These are phyloP conservation scores for Drosophila picticornis DNA, from an alignment of 2,888 invertebrate genomes.

Conservation along the genomic window DNA sequence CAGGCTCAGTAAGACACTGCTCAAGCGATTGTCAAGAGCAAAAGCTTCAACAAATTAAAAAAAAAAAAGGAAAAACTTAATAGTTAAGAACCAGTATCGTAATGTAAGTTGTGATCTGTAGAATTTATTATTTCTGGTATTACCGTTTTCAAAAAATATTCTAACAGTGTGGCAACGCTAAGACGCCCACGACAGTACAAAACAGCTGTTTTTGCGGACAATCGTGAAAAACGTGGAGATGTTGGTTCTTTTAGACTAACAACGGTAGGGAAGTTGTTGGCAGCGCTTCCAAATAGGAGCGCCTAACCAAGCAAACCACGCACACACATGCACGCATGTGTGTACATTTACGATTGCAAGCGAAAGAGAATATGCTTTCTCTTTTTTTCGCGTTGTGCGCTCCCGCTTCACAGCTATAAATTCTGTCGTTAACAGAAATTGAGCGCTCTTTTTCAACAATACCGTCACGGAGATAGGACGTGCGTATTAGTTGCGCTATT, in stretches of 20 bases:
- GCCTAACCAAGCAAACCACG: conserved; percentile 7
- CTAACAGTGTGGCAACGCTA: conserved; percentile 48
- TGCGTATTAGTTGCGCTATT: conserved; percentile 58
- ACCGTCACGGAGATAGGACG: conserved; percentile 77
- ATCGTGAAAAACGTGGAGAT: conserved; percentile 59
- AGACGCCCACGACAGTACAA: conserved; percentile 20
- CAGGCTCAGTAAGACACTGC: conserved; percentile 39
- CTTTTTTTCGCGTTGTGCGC: conserved; percentile 21
- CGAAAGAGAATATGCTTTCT: conserved; percentile 16
- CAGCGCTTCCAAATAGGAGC: conserved; percentile 38
- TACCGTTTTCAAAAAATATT: background rate
- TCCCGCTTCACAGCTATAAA: conserved; percentile 62
- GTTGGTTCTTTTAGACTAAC: conserved; percentile 17
- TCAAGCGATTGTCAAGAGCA: conserved; percentile 33
- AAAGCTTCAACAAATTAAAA: background rate
- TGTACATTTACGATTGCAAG: background rate
- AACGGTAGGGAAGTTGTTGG: conserved; percentile 32
- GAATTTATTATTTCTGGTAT: conserved; percentile 6
- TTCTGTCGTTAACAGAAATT: conserved; percentile 48
- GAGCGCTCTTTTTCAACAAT: conserved; percentile 79
- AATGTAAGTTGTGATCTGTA: conserved; percentile 34
- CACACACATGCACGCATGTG: background rate
- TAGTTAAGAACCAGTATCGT: background rate
- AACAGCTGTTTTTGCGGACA: conserved; percentile 55
- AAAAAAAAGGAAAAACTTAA: background rate